Base-by-base conservation (phyloP, 1,140 invertebrate species). In the Leptinotarsa undecemlineata region DNA sequence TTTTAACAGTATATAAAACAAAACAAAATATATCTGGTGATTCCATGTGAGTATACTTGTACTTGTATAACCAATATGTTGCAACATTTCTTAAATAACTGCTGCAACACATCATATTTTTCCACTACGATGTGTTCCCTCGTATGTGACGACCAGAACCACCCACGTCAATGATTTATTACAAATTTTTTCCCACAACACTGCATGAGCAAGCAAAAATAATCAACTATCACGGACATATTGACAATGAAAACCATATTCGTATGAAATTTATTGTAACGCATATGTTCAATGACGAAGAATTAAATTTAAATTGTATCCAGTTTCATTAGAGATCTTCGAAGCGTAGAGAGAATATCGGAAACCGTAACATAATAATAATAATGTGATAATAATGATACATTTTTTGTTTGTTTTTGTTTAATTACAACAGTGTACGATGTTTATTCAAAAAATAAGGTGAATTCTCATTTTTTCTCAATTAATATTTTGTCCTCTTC, bases 121-220 rank as follows among this genome's bases (percentile, higher is more conserved):
- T 11, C 33, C 51, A 57, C 8, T n/a, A 0, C 3, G 14, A 19
- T 57, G 15, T 57, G 15, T 57, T 6, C n/a, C 51, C 51, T 57
- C n/a, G 51, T 15, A 57, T 57, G 51, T 17, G n/a, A 57, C 51
- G 14, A 19, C 51, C n/a, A 15, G 51, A 57, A 14, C 51, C 51
- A 57, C 51, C 51, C 51, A 57, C 51, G 15, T 17, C 15, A 15
- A 57, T 57, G 51, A 57, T 19, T 57, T 19, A 57, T 57, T 15
- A 57, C 51, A 17, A 0, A 15, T 57, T 57, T 57, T 57, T 57
- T 57, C 51, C 15, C n/a, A 57, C n/a, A 57, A 57, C 51, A 4
- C 51, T 57, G 51, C 51, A 57, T 57, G 51, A 57, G 51, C 51
- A 57, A 57, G 51, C 51, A 57, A 57, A 57, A 57, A 57, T 17